Percentiles rank a stretch among this genome's conserved stretches.
These are phyloP conservation scores for Bradypodion ventrale DNA, from an alignment of 2,797 vertebrate species.

Conservation along the genomic window DNA sequence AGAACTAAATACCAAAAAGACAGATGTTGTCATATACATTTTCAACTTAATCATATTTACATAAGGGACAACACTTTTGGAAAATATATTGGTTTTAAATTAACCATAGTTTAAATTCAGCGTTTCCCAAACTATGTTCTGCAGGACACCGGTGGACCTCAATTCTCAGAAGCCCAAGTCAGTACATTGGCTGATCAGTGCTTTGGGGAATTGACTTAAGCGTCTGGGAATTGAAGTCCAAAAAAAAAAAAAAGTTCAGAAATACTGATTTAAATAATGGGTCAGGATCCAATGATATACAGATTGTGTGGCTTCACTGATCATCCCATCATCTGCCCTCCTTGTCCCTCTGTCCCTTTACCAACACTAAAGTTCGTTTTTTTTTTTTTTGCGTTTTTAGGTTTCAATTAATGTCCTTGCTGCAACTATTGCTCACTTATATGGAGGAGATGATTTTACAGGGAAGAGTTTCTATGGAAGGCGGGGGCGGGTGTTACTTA, in stretches of 20 bases:
- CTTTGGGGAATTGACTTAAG: too few relatives aligned
- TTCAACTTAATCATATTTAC: background rate
- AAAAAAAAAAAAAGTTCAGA: too few relatives aligned
- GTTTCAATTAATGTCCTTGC: too few relatives aligned
- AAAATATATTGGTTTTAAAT: background rate
- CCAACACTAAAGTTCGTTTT: background rate
- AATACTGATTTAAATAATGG: background rate
- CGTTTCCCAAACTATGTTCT: too few relatives aligned
- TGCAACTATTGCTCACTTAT: too few relatives aligned
- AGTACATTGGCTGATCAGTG: too few relatives aligned
- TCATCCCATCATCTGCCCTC: background rate
- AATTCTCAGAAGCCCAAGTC: too few relatives aligned
- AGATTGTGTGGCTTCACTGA: background rate
- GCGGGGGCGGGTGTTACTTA: background rate
- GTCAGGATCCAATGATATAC: background rate
- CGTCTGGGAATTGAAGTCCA: too few relatives aligned
- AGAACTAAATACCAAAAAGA: slow-evolving; percentile 40
- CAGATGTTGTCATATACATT: background rate
- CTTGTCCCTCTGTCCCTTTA: background rate
- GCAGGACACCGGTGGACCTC: too few relatives aligned
- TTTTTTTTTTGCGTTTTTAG: too few relatives aligned
- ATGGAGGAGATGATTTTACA: background rate
- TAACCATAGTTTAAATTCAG: background rate
- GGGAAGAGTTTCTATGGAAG: background rate
- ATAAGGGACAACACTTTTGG: background rate